Base-by-base conservation (phyloP, 2,113 vertebrate genomes). In the Oncorhynchus nerka region DNA sequence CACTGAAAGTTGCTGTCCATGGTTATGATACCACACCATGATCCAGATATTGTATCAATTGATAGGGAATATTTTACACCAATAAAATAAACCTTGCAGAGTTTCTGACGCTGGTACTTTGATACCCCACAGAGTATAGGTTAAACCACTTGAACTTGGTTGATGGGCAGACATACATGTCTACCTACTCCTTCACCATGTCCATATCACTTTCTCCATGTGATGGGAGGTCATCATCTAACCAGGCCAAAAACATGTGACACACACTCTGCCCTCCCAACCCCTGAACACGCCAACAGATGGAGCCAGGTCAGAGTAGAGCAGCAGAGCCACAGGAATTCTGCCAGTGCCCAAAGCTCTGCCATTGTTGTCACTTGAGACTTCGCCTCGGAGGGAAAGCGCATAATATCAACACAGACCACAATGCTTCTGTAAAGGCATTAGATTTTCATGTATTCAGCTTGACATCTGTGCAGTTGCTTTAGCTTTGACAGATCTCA, bases 231-330 rank as follows among this genome's bases (percentile, higher is more conserved):
- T 28, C 39, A 45, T 45, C 9, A 45, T 12, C 39, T 45, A 45
- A 45, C 9, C 39, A 11, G 8, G 2, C 9, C 65, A 81, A 74
- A 77, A 88, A 70, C 78, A 79, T 81, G 78, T 81, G 75, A 64
- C 80, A 79, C 71, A 76, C 76, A 81, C 67, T 20, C 81, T 67
- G 80, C 77, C 75, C 70, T 26, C 68, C 68, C 77, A 75, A 82
- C 84, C 74, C 81, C 74, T 39, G 65, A 73, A 86, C 81, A 68
- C 70, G 51, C 69, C 57, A 80, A 79, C 64, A 62, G 39, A 66
- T 13, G 55, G 71, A 32, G 22, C 24, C n/a, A 68, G 32, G 75
- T 82, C 74, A 76, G 39, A 68, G 75, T 62, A 0, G 34, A 79
- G 68, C 61, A 62, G 15, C 20, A 55, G 71, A 32, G 22, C 24